A percentile compares a stretch with the other conserved stretches of the same genome.
These are phyloP conservation scores for Ormyrus rosae DNA, from an alignment of 2,888 invertebrate genomes.

Conservation along the genomic window DNA sequence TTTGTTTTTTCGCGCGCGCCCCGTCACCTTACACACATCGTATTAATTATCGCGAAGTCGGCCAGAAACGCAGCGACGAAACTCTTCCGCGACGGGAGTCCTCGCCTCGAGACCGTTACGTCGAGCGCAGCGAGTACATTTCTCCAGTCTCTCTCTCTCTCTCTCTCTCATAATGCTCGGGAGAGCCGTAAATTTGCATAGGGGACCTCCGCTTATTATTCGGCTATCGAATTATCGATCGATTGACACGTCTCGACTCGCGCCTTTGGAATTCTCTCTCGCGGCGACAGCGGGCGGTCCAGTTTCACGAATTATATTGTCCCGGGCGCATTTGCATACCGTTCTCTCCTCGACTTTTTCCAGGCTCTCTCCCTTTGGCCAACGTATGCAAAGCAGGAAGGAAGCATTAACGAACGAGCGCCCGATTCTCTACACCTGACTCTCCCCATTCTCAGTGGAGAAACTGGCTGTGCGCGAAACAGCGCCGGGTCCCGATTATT, in stretches of 20 bases:
- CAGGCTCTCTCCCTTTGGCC: neutral
- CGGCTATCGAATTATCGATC: constrained; percentile 71
- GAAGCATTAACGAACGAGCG: constrained; percentile 42
- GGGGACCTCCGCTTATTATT: constrained; percentile 66
- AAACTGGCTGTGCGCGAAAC: neutral
- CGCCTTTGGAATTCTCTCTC: constrained; percentile 66
- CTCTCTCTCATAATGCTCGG: neutral
- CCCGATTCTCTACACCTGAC: constrained; percentile 53
- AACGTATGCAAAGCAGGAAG: neutral
- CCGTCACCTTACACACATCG: too few relatives aligned
- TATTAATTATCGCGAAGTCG: too few relatives aligned
- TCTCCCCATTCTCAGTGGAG: constrained; percentile 24
- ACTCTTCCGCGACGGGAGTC: constrained; percentile 13
- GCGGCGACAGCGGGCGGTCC: constrained; percentile 61
- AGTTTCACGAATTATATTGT: constrained; percentile 61
- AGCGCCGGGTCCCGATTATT: constrained; percentile 18
- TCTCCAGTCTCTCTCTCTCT: constrained; percentile 2
- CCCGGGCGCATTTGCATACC: constrained; percentile 68
- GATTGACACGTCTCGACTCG: constrained; percentile 68
- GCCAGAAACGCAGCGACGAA: too few relatives aligned
- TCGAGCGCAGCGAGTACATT: neutral
- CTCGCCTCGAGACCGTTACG: constrained; percentile 22
- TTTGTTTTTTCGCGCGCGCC: too few relatives aligned
- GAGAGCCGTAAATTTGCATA: constrained; percentile 69
- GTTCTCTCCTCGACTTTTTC: constrained; percentile 27